Evolutionary conservation across 1,140 invertebrate genomes (phyloP).

Genomic region (Wasmannia auropunctata): DNA sequence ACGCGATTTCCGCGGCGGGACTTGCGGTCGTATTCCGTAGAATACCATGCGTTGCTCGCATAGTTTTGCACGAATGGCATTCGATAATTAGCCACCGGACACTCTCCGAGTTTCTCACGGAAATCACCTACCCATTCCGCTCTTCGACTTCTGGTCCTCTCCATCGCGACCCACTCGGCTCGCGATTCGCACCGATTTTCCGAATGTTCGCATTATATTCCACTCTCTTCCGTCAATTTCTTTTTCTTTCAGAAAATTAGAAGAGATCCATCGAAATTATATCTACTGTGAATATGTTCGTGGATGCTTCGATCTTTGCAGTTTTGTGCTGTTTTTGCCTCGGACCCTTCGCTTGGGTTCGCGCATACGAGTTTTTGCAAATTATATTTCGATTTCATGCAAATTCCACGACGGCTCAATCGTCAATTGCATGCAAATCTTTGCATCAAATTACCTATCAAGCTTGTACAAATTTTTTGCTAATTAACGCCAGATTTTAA

Average conservation of each 20-base stretch:
- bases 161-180: neutral
- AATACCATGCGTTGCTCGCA: constrained; percentile 41
- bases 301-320: neutral
- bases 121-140: neutral
- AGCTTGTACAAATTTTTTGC: neutral
- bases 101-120: constrained; percentile 22
- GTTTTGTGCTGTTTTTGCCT: neutral
- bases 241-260: neutral
- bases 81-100: constrained; percentile 44
- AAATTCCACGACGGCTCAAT: neutral
- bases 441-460: neutral
- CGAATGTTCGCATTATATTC: neutral
- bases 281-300: neutral
- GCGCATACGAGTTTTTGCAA: neutral
- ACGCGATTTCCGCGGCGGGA: constrained; percentile 20
- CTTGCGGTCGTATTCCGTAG: constrained; percentile 32
- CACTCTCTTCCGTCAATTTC: neutral
- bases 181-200: neutral
- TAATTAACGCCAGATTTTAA: neutral
- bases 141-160: constrained; percentile 5
- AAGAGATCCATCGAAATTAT: neutral
- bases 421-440: constrained; percentile 10
- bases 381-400: neutral
- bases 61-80: constrained; percentile 38
- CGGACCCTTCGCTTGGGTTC: neutral